Evolutionary conservation across 1,140 invertebrate species (phyloP), one percentile per base, ranked within the genome.

Genomic region (Tenebrio molitor): DNA sequence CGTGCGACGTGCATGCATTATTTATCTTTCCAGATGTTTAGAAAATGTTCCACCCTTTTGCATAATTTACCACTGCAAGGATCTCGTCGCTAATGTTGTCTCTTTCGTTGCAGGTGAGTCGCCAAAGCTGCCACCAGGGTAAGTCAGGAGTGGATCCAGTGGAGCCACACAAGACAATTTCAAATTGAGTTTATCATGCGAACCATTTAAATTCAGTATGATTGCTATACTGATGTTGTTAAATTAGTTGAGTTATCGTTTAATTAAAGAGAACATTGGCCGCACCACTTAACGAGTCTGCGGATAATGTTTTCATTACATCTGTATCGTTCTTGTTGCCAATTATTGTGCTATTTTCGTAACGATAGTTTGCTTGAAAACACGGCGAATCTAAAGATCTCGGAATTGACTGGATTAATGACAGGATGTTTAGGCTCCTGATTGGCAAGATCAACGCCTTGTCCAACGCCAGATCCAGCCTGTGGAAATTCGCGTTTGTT

Each of bases 221-320:
- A 39, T 39, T 39, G 36, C 36, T 39, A 39, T 39, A 39, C 12
- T 46, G 42, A 46, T 58, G 21, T 25, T 25, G 50, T 58, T 58
- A 58, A 58, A 58, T 58, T 58, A 25, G 25, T 46, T 46, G 42
- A 46, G 42, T 46, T 46, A 46, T 46, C 42, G 42, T 34, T 58
- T 58, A 58, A 58, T 58, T 58, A 58, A 53, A 58, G 50, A 58
- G 50, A 58, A 25, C 50, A 58, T 15, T 58, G 50, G 50, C 50
- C 50, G 50, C 46, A 46, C 21, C 46, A 25, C 23, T 58, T 58
- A 58, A 58, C 50, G 23, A 58, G 23, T 58, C 50, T 58, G 50
- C 15, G 50, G 50, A 58, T 53, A 53, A 58, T 58, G 50, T 58
- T 58, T 58, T 58, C 23, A 58, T 58, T 58, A 33, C 50, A 53